These are phyloP conservation scores for Thrips palmi DNA, from an alignment of 1,140 invertebrate species.

Conservation along the genomic window DNA sequence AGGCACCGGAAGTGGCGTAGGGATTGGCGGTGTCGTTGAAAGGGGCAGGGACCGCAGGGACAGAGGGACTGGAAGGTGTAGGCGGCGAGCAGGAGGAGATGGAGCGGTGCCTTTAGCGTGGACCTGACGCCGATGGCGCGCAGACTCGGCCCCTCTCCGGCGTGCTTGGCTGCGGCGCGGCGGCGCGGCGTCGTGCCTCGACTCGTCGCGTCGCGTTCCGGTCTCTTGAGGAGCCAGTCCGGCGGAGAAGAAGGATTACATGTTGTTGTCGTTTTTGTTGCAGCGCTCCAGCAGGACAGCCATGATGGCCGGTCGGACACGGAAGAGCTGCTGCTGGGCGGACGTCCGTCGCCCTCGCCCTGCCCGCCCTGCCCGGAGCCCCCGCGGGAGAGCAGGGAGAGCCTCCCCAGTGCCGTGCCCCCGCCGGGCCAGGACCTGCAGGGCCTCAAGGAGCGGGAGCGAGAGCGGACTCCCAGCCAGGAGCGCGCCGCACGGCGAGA, in stretches of 20 bases:
- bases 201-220: too few species aligned
- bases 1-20: too few species aligned
- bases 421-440: background rate
- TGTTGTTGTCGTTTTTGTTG: conserved; percentile 18
- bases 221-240: conserved; percentile 11
- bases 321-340: conserved; percentile 29
- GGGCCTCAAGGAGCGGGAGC: background rate
- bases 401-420: background rate
- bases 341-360: background rate
- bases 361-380: background rate
- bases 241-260: conserved; percentile 5
- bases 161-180: too few species aligned
- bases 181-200: too few species aligned
- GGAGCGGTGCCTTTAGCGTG: too few species aligned
- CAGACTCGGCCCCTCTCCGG: too few species aligned
- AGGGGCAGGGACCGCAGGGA: too few species aligned
- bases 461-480: conserved; percentile 7
- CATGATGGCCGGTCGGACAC: conserved; percentile 34
- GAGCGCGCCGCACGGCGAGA: conserved; percentile 16
- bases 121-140: too few species aligned
- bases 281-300: conserved; percentile 24
- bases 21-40: too few species aligned
- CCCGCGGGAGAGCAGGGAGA: background rate
- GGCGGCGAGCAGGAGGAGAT: too few species aligned
- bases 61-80: too few species aligned